Conservation (phyloP, 2,113 vertebrate species). For the Dromas ardeola region DNA sequence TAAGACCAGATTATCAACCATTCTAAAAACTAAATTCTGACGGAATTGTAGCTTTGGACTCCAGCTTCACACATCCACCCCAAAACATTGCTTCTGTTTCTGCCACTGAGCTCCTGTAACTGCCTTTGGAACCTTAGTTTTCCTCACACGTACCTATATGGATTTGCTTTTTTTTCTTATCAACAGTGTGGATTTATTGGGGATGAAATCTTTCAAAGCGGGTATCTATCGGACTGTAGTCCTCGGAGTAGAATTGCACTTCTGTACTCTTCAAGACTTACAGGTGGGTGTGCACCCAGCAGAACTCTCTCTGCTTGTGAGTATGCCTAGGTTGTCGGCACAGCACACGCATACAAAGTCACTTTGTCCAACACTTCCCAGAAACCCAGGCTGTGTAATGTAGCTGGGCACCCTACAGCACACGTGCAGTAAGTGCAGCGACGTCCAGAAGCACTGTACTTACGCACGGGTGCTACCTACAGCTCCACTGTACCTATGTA, state of each 20-base stretch:
- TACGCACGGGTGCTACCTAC: background rate
- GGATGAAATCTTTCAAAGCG: background rate
- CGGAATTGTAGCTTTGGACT: background rate
- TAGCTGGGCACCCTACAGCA: background rate
- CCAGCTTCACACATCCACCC: background rate
- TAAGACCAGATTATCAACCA: background rate
- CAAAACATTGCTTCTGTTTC: background rate
- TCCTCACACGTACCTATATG: accelerated
- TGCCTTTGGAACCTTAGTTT: background rate
- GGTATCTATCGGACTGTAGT: too few relatives aligned
- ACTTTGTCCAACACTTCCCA: background rate
- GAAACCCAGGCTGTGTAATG: background rate
- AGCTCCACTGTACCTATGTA: background rate
- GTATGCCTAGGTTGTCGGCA: background rate
- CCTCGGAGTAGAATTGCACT: background rate
- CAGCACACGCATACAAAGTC: accelerated
- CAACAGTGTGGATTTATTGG: background rate
- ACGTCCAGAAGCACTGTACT: background rate
- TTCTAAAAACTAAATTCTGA: background rate
- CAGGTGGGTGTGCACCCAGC: accelerated
- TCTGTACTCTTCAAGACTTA: background rate
- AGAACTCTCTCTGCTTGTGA: background rate
- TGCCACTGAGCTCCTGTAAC: background rate
- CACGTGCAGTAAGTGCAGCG: background rate
- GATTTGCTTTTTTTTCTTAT: background rate